These are phyloP conservation scores for Clarias macrocephalus DNA, from an alignment of 2,113 vertebrate species.

Conservation along the genomic window DNA sequence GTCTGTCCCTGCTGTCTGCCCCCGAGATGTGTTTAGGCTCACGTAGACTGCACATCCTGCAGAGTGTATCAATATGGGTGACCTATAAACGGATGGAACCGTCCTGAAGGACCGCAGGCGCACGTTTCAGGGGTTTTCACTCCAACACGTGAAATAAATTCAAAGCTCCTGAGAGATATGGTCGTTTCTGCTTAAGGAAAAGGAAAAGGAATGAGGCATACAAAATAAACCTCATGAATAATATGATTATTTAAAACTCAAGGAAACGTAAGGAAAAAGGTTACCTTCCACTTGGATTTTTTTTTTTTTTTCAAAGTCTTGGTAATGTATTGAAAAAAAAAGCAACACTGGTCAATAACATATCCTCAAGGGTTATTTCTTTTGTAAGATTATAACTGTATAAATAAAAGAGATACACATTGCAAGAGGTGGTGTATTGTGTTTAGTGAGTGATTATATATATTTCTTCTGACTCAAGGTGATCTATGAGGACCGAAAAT, in stretches of 20 bases:
- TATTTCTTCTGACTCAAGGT: no score
- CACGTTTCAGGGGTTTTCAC: not conserved
- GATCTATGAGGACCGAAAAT: not conserved
- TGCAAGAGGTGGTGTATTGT: no score
- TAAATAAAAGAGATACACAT: no score
- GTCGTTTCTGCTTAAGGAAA: not conserved
- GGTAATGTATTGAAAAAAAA: no score
- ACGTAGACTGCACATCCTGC: not conserved
- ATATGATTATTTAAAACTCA: no score
- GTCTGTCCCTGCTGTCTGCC: constrained; percentile 3
- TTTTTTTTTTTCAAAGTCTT: not conserved
- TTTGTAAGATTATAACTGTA: no score
- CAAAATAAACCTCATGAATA: not conserved
- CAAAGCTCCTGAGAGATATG: not conserved
- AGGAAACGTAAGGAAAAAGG: not conserved
- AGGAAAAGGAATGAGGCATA: not conserved
- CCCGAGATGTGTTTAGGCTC: constrained; percentile 12
- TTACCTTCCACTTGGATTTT: not conserved
- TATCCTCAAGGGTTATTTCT: no score
- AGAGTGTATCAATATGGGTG: not conserved
- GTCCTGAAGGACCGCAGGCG: not conserved
- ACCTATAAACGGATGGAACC: not conserved
- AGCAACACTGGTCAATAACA: no score
- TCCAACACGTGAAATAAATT: no score
- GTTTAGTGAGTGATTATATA: no score